Conservation (phyloP, 2,113 vertebrate genomes). For the Chaetops frenatus region DNA sequence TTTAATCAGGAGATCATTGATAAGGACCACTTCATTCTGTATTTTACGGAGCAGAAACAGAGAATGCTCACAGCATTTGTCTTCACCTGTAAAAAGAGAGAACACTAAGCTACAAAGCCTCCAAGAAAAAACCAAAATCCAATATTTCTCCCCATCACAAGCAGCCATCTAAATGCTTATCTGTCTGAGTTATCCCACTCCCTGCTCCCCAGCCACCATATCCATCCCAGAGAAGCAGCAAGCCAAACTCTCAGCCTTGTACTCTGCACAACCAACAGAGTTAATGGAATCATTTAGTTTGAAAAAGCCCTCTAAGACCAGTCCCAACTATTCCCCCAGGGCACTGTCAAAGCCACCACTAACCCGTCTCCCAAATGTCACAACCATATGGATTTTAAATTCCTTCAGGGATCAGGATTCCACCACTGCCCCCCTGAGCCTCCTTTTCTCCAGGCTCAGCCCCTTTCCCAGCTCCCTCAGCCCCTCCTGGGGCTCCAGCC, state of each 20-base stretch:
- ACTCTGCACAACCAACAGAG: not conserved
- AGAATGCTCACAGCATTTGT: not conserved
- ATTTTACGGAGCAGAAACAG: conserved; percentile 20
- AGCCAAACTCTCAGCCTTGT: not conserved
- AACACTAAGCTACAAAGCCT: not conserved
- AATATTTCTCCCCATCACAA: not conserved
- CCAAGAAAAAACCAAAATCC: not conserved
- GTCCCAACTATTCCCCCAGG: not conserved
- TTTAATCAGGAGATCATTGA: conserved; percentile 53
- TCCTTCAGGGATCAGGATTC: fast-evolving
- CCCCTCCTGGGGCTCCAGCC: not conserved
- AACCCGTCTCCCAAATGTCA: not conserved
- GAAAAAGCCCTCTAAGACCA: not conserved
- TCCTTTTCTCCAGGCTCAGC: not conserved
- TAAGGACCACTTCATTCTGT: not conserved
- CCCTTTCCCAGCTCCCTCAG: not conserved
- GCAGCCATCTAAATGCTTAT: no score
- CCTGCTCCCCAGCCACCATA: fast-evolving
- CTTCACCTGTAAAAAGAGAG: conserved; percentile 30
- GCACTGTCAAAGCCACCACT: not conserved
- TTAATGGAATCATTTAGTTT: not conserved
- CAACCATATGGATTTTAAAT: not conserved
- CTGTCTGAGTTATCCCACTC: not conserved
- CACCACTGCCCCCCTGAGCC: not conserved
- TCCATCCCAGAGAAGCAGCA: not conserved